Percentiles rank a stretch among this genome's conserved stretches.
phyloP scores from a whole-genome alignment of 64 coral and sea anemone genomes.

The Orbicella faveolata region DNA sequence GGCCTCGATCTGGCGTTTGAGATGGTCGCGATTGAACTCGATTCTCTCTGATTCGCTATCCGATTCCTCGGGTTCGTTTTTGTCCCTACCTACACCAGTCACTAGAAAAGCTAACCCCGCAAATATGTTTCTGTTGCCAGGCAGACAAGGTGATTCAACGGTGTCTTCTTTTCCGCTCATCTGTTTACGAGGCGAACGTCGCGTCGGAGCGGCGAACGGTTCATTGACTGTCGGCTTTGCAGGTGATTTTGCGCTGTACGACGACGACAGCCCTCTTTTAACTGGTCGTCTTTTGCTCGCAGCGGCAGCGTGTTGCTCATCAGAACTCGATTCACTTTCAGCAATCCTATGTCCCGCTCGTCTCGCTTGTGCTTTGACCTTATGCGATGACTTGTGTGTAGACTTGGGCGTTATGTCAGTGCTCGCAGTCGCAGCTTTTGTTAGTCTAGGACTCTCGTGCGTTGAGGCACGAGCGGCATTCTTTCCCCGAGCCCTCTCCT shows the following conservation, averaged over 20 bases:
- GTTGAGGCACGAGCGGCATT: conserved; percentile 21
- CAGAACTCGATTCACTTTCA: conserved; percentile 61
- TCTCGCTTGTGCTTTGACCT: conserved; percentile 2
- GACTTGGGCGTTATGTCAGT: conserved; percentile 68
- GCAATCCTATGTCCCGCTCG: conserved; percentile 1
- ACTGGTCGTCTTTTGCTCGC: conserved; percentile 14
- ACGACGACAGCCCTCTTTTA: conserved; percentile 41
- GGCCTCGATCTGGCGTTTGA: conserved; percentile 71
- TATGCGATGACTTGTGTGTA: conserved; percentile 36
- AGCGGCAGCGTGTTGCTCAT: conserved; percentile 13
- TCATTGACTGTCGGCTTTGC: background rate
- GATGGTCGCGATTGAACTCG: conserved; percentile 54
- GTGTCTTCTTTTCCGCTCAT: background rate
- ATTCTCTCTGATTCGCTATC: conserved; percentile 79
- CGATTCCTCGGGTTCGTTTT: conserved; percentile 26
- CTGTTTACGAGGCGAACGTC: conserved; percentile 49
- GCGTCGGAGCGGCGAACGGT: background rate
- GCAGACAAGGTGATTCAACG: conserved; percentile 18
- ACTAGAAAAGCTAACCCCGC: conserved; percentile 85
- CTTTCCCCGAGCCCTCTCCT: background rate
- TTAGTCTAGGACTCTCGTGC: background rate
- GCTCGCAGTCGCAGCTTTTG: background rate
- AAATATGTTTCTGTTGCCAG: conserved; percentile 59
- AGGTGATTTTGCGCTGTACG: conserved; percentile 13
- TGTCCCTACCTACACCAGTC: conserved; percentile 43